Conservation (phyloP, 2,797 vertebrate genomes). For the Danio kyathit region DNA sequence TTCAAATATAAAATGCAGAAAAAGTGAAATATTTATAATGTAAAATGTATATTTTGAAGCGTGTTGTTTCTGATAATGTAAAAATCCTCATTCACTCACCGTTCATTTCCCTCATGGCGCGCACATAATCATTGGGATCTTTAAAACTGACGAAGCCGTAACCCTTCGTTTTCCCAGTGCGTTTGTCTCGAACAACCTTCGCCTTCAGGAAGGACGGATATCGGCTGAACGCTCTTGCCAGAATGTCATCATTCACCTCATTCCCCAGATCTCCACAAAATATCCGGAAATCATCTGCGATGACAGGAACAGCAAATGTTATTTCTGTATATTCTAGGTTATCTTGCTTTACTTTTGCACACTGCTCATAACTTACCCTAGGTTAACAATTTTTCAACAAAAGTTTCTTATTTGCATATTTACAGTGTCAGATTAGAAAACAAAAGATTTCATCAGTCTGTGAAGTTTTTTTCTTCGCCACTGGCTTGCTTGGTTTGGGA, state of each 20-base stretch:
- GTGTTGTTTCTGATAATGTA: background rate
- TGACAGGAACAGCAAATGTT: background rate
- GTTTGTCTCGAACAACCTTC: conserved; percentile 92
- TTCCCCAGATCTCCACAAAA: conserved; percentile 95
- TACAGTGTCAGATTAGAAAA: too few relatives aligned
- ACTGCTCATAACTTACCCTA: too few relatives aligned
- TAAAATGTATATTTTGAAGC: background rate
- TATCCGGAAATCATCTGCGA: conserved; percentile 91
- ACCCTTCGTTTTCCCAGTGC: conserved; percentile 93
- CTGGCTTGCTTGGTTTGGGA: too few relatives aligned
- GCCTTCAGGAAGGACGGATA: conserved; percentile 94
- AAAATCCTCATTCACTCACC: conserved; percentile 74
- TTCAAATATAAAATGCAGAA: background rate
- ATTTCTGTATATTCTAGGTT: background rate
- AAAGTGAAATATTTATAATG: background rate
- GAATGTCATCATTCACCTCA: conserved; percentile 92
- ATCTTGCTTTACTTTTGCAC: too few relatives aligned
- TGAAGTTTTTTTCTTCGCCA: too few relatives aligned
- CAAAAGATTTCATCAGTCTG: too few relatives aligned
- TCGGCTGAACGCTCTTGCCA: conserved; percentile 90
- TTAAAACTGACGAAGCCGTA: conserved; percentile 96
- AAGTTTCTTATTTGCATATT: too few relatives aligned
- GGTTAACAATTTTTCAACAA: too few relatives aligned
- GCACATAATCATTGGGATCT: conserved; percentile 92
- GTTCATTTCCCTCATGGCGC: conserved; percentile 95